Percentiles rank a stretch among this genome's conserved stretches.
Evolutionary conservation across 1,140 invertebrate genomes (phyloP).

Genomic region (Musca domestica): DNA sequence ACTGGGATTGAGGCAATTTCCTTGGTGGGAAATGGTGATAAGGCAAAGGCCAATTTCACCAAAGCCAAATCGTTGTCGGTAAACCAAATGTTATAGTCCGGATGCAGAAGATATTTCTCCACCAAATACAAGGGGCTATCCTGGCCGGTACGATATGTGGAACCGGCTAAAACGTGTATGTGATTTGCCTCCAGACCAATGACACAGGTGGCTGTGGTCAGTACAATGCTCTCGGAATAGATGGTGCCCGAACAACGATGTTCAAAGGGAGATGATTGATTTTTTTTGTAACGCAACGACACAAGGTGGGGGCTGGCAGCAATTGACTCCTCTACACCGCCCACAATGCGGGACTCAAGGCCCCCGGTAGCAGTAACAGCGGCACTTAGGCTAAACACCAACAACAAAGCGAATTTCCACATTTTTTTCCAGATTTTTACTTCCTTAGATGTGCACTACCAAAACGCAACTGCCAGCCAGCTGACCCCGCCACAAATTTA

Average conservation of each 20-base stretch:
- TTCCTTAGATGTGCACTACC: too few relatives aligned
- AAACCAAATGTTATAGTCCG: conserved; percentile 26
- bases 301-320: conserved; percentile 36
- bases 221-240: conserved; percentile 53
- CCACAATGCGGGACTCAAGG: conserved; percentile 31
- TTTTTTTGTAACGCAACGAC: conserved; percentile 34
- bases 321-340: conserved; percentile 35
- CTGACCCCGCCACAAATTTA: too few relatives aligned
- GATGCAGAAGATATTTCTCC: conserved; percentile 19
- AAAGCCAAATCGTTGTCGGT: conserved; percentile 17
- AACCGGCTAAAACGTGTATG: conserved; percentile 21
- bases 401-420: too few relatives aligned
- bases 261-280: conserved; percentile 5
- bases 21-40: neutral
- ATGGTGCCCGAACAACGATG: conserved; percentile 59
- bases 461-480: too few relatives aligned
- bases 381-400: too few relatives aligned
- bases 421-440: too few relatives aligned
- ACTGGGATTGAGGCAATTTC: neutral
- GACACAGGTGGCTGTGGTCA: conserved; percentile 62
- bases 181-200: conserved; percentile 9
- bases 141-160: conserved; percentile 2
- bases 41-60: neutral
- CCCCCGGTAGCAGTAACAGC: too few relatives aligned
- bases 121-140: conserved; percentile 6